Evolutionary conservation across 2,113 vertebrate genomes (phyloP), one percentile per base, ranked within the genome.

Genomic region (Dissostichus mawsoni): DNA sequence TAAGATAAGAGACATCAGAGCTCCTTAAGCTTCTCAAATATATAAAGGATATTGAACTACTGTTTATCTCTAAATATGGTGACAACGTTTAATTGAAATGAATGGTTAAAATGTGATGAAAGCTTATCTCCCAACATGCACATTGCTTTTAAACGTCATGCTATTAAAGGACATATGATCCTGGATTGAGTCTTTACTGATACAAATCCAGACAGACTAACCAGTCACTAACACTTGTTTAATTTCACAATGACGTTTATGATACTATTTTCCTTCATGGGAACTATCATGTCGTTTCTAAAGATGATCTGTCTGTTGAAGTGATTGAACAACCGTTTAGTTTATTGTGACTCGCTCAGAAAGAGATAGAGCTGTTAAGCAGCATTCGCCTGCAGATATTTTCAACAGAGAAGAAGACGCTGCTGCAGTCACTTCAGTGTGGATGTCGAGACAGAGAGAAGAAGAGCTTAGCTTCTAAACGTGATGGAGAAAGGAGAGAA

Each of bases 1-100:
- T 9, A 14, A 75, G 83, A 89, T 87, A 84, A 82, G 56, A 59
- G 17, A 20, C 50, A 2, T 53, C 5, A 52, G n/a, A 5, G 57
- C 48, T 67, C 23, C 56, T 69, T 69, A 36, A 66, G 65, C 65
- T 73, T 57, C 36, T 75, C n/a, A 57, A 71, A 74, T 33, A 36
- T 45, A 52, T 56, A 17, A 84, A 63, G 23, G 57, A 76, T 70
- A 50, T 18, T 73, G 56, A 78, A 71, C 57, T 33, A 57, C 58
- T 56, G 53, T 56, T 66, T 45, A 76, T 82, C 81, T 76, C 17
- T 18, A 14, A 69, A 29, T 29, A 29, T 29, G 29, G 29, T 20
- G 20, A 20, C 20, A 20, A 1, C 29, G 29, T 29, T 29, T 29
- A 3, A 29, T 29, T 29, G 29, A 29, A 29, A 29, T 29, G 29